phyloP scores from a whole-genome alignment of 1,140 invertebrate species.

The Drosophila kikkawai region DNA sequence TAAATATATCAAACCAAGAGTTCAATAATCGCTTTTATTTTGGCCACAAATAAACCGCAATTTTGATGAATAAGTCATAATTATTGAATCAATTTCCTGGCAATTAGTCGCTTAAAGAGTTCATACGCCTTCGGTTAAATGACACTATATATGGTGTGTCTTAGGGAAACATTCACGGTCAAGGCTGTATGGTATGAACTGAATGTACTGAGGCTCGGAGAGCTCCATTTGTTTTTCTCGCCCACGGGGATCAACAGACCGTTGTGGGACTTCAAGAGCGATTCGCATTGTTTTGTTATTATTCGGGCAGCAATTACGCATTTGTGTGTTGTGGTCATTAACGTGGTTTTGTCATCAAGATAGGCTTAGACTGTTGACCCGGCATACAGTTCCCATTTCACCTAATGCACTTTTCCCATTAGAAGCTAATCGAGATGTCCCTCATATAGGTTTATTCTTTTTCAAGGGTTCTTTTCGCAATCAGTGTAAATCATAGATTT shows the following conservation, averaged over 20 bases:
- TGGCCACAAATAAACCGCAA: background rate
- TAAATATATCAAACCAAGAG: background rate
- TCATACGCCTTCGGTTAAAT: slow-evolving; percentile 31
- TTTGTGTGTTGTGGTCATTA: slow-evolving; percentile 33
- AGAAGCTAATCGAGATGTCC: slow-evolving; percentile 12
- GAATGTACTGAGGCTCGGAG: background rate
- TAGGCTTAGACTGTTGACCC: slow-evolving; percentile 29
- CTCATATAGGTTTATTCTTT: slow-evolving; percentile 8
- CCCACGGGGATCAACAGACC: slow-evolving; percentile 41
- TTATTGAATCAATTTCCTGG: slow-evolving; percentile 29
- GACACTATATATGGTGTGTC: background rate
- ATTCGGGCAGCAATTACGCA: slow-evolving; percentile 44
- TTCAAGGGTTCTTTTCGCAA: background rate
- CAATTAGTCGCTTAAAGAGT: slow-evolving; percentile 36
- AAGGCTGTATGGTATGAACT: slow-evolving; percentile 20
- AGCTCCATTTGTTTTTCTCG: slow-evolving; percentile 47
- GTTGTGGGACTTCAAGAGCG: slow-evolving; percentile 43
- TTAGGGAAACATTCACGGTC: slow-evolving; percentile 47
- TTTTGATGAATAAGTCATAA: background rate
- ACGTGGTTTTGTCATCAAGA: slow-evolving; percentile 26
- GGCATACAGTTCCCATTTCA: background rate
- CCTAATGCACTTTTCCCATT: slow-evolving; percentile 8
- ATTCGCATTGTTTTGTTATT: slow-evolving; percentile 39
- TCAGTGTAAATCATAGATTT: slow-evolving; percentile 5
- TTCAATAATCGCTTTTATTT: background rate